These are phyloP conservation scores for Philereme transversata DNA, from an alignment of 2,888 invertebrate genomes.

Conservation along the genomic window DNA sequence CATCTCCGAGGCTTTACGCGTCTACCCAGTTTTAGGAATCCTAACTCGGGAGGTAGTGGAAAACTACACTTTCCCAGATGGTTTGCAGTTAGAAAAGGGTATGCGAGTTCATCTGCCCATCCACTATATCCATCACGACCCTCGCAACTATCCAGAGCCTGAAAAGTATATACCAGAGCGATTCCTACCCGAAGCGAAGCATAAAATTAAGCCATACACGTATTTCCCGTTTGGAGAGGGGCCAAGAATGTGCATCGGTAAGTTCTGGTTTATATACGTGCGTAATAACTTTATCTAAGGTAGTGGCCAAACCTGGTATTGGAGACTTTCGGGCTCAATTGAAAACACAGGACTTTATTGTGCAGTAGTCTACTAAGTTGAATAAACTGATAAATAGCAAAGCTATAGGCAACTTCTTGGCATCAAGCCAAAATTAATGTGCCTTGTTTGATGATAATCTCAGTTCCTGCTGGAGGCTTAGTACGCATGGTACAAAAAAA, in stretches of 20 bases:
- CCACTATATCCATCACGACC: slow-evolving; percentile 51
- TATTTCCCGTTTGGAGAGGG: slow-evolving; percentile 62
- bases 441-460: no score
- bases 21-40: slow-evolving; percentile 52
- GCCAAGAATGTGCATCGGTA: slow-evolving; percentile 60
- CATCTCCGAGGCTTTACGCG: slow-evolving; percentile 50
- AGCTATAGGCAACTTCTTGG: no score
- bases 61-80: slow-evolving; percentile 54
- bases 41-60: slow-evolving; percentile 52
- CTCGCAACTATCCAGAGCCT: slow-evolving; percentile 54
- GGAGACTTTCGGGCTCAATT: no score
- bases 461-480: no score
- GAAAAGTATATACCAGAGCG: slow-evolving; percentile 55
- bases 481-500: no score
- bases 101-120: slow-evolving; percentile 55
- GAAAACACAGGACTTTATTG: no score
- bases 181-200: slow-evolving; percentile 48
- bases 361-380: no score
- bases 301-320: no score
- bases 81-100: slow-evolving; percentile 51
- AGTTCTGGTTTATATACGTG: slow-evolving; percentile 19
- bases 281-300: no score
- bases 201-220: slow-evolving; percentile 48
- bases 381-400: no score
- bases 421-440: no score